Evolutionary conservation across 37 sponge, comb jelly and placozoan genomes (phyloP).

Genomic region (Geodia barretti): DNA sequence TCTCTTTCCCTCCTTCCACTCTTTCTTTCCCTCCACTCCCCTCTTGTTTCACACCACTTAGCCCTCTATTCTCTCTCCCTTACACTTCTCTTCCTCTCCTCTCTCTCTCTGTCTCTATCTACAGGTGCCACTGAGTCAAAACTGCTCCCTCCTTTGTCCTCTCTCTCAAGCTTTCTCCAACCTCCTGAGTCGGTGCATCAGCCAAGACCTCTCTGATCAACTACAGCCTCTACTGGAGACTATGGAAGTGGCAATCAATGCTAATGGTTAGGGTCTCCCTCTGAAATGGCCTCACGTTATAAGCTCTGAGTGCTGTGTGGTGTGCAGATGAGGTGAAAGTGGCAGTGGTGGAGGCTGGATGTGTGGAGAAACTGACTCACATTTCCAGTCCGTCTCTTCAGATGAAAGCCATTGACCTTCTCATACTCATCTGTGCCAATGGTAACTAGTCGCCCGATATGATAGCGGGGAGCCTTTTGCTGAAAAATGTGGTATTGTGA

Average conservation of each 20-base stretch:
- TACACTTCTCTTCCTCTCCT: too few relatives aligned
- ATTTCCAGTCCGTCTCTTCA: conserved; percentile 6
- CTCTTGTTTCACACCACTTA: neutral
- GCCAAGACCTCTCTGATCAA: conserved; percentile 2
- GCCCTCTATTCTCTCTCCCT: neutral
- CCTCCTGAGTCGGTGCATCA: conserved; percentile 2
- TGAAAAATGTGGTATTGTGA: too few relatives aligned
- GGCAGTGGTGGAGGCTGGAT: conserved; percentile 5
- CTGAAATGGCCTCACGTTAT: neutral
- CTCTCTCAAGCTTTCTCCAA: neutral
- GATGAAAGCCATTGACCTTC: conserved; percentile 25
- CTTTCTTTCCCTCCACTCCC: neutral
- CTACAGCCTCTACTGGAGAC: conserved; percentile 5
- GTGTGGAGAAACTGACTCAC: conserved; percentile 12
- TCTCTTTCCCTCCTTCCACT: neutral
- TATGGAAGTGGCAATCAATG: neutral
- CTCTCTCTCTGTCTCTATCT: too few relatives aligned
- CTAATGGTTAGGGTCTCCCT: neutral
- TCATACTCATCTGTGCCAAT: conserved; percentile 18
- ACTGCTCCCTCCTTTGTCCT: neutral
- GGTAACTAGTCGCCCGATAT: too few relatives aligned
- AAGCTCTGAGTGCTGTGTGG: too few relatives aligned
- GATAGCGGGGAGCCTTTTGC: too few relatives aligned
- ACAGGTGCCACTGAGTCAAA: too few relatives aligned
- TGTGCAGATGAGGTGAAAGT: conserved; percentile 45